phyloP scores from a whole-genome alignment of 2,797 vertebrate species.

The Staurois parvus region DNA sequence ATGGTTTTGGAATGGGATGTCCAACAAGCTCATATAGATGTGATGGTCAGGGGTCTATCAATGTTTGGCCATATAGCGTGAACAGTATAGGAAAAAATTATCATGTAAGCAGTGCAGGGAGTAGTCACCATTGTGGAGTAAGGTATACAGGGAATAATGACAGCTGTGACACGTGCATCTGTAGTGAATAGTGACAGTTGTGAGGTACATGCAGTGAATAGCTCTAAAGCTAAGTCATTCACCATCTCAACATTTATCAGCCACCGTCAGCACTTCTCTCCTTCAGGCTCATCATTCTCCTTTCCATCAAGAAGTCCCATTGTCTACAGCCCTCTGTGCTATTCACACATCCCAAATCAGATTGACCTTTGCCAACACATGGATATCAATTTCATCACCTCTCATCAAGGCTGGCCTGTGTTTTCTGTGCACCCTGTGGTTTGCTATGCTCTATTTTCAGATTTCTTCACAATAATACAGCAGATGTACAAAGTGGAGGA shows the following conservation, averaged over 20 bases:
- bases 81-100: no score
- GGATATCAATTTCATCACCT: constrained; percentile 17
- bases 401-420: neutral
- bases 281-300: constrained; percentile 34
- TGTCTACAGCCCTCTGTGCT: neutral
- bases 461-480: no score
- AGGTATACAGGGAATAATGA: neutral
- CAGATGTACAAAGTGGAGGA: no score
- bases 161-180: neutral
- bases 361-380: constrained; percentile 41
- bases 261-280: constrained; percentile 5
- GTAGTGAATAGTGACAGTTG: neutral
- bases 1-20: no score
- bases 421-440: no score
- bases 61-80: no score
- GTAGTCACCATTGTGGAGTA: neutral
- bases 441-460: no score
- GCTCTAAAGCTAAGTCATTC: neutral
- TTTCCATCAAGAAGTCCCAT: constrained; percentile 16
- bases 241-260: neutral
- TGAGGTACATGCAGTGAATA: neutral
- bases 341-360: constrained; percentile 34
- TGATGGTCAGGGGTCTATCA: no score
- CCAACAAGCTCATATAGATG: no score
- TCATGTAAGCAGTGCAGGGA: no score